Evolutionary conservation across 2,888 invertebrate species (phyloP).

Genomic region (Drosophila heteroneura): DNA sequence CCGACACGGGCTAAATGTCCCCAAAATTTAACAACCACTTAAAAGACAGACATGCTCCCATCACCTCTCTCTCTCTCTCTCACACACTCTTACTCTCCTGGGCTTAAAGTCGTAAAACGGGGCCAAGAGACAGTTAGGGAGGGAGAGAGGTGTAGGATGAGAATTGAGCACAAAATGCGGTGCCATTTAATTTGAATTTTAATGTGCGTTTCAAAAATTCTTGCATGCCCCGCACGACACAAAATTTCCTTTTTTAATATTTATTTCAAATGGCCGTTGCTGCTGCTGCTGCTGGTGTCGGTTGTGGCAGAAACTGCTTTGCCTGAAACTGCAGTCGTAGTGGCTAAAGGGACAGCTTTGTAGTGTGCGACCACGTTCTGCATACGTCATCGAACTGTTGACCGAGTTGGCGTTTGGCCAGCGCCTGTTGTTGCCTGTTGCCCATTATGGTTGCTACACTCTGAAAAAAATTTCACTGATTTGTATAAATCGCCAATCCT

Average conservation of each 20-base stretch:
- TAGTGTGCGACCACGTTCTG: constrained; percentile 61
- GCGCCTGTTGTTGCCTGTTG: constrained; percentile 74
- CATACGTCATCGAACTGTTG: constrained; percentile 82
- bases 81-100: background rate
- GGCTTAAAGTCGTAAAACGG: constrained; percentile 51
- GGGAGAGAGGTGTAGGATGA: background rate
- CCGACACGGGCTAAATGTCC: constrained; percentile 12
- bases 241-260: constrained; percentile 58
- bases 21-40: constrained; percentile 45
- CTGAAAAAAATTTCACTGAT: background rate
- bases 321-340: constrained; percentile 41
- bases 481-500: background rate
- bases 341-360: constrained; percentile 24
- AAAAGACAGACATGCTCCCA: constrained; percentile 28
- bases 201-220: constrained; percentile 62
- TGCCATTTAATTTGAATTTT: constrained; percentile 74
- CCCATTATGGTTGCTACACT: constrained; percentile 12
- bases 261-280: constrained; percentile 57
- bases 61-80: background rate
- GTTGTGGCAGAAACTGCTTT: constrained; percentile 9
- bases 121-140: background rate
- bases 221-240: constrained; percentile 49
- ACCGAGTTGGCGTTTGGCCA: constrained; percentile 78
- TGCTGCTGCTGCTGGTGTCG: constrained; percentile 7
- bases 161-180: constrained; percentile 25